Conservation (phyloP, 1,140 invertebrate genomes). For the Platorchestia sp. region DNA sequence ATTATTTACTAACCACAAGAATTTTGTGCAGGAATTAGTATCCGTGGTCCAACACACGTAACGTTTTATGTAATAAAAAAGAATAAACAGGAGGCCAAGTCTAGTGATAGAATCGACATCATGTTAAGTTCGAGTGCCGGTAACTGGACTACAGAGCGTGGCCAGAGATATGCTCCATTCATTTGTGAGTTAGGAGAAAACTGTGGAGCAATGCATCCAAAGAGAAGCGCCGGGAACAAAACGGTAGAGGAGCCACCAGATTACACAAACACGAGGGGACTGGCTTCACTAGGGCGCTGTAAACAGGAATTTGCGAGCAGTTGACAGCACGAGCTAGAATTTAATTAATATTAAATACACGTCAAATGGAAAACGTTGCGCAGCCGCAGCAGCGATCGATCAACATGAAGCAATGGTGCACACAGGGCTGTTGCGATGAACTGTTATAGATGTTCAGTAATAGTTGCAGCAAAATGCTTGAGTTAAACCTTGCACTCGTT, state of each 20-base stretch:
- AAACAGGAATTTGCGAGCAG: neutral
- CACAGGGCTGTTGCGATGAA: too few species aligned
- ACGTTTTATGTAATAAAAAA: neutral
- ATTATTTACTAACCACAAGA: neutral
- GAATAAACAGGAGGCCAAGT: neutral
- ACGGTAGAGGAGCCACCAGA: neutral
- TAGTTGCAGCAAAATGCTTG: too few species aligned
- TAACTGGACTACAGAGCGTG: neutral
- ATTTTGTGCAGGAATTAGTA: neutral
- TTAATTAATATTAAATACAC: neutral
- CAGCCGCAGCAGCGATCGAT: neutral
- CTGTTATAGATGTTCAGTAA: too few species aligned
- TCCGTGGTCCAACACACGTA: neutral
- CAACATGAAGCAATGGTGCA: neutral
- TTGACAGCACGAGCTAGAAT: neutral
- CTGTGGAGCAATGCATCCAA: neutral
- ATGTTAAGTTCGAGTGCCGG: neutral
- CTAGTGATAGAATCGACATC: neutral
- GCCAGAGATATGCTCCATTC: neutral
- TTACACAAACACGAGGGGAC: neutral
- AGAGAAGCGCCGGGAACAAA: neutral
- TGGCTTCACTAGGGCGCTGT: too few species aligned
- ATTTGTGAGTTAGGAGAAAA: neutral
- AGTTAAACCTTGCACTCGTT: too few species aligned
- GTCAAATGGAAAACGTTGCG: neutral